Evolutionary conservation across 1,140 invertebrate genomes (phyloP).

Genomic region (Acyrthosiphon pisum): DNA sequence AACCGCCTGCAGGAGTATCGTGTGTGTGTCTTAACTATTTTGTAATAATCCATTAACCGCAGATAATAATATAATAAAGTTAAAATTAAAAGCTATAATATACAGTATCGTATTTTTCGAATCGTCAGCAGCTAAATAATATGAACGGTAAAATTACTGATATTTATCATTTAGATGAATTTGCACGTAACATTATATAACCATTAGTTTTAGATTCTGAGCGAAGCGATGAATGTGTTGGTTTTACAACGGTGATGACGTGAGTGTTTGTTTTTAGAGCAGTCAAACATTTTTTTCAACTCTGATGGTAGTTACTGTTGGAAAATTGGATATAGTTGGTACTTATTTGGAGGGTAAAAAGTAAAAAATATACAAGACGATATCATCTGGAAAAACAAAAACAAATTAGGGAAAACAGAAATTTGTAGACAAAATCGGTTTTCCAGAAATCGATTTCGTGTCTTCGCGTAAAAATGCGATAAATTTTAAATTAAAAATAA

Average conservation of each 20-base stretch:
- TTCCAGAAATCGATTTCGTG: too few species aligned
- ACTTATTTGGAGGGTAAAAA: neutral
- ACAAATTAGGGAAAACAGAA: neutral
- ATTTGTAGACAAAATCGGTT: neutral
- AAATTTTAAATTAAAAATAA: neutral
- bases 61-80: neutral
- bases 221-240: neutral
- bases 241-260: neutral
- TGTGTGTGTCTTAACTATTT: neutral
- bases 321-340: neutral
- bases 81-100: neutral
- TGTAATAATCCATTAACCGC: constrained; percentile 5
- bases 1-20: neutral
- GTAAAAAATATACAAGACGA: too few species aligned
- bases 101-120: neutral
- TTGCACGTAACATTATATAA: neutral
- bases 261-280: neutral
- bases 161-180: neutral
- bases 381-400: neutral
- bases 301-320: too few species aligned
- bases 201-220: neutral
- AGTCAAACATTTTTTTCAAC: too few species aligned
- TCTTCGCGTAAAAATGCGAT: too few species aligned
- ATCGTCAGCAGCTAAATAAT: neutral
- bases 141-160: neutral